Evolutionary conservation across 2,888 invertebrate genomes (phyloP).

Genomic region (Drosophila mimetica): DNA sequence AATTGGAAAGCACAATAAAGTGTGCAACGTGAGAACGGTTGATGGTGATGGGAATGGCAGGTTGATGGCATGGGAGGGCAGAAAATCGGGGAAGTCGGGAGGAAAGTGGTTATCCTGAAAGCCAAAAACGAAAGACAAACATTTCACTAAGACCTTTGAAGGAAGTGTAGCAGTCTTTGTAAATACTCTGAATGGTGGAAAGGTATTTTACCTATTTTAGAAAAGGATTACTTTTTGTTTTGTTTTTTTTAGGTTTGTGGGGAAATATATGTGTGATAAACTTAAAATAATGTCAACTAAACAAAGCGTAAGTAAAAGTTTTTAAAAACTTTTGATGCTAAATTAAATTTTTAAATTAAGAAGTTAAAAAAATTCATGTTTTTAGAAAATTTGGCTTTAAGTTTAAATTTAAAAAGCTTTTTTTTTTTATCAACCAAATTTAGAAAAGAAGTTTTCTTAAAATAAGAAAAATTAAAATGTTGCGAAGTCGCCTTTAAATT

Average conservation of each 20-base stretch:
- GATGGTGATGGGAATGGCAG: slow-evolving; percentile 24
- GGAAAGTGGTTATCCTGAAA: slow-evolving; percentile 53
- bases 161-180: slow-evolving; percentile 9
- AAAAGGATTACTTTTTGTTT: neutral
- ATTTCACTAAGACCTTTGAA: slow-evolving; percentile 52
- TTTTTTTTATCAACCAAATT: too few species aligned
- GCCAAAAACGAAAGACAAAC: slow-evolving; percentile 62
- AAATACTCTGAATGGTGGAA: slow-evolving; percentile 22
- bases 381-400: too few species aligned
- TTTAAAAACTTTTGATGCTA: too few species aligned
- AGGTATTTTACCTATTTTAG: neutral
- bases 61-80: neutral
- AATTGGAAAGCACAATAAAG: slow-evolving; percentile 38
- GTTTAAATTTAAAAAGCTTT: too few species aligned
- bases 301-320: too few species aligned
- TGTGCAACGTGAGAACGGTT: slow-evolving; percentile 38
- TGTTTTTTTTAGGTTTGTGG: neutral
- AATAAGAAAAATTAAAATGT: too few species aligned
- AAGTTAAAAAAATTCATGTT: too few species aligned
- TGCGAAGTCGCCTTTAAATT: too few species aligned
- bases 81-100: slow-evolving; percentile 18
- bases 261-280: too few species aligned
- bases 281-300: too few species aligned
- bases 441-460: too few species aligned
- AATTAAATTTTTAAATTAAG: too few species aligned